A percentile compares a stretch with the other conserved stretches of the same genome.
These are phyloP conservation scores for Trematomus loennbergii DNA, from an alignment of 2,113 vertebrate species.

Conservation along the genomic window DNA sequence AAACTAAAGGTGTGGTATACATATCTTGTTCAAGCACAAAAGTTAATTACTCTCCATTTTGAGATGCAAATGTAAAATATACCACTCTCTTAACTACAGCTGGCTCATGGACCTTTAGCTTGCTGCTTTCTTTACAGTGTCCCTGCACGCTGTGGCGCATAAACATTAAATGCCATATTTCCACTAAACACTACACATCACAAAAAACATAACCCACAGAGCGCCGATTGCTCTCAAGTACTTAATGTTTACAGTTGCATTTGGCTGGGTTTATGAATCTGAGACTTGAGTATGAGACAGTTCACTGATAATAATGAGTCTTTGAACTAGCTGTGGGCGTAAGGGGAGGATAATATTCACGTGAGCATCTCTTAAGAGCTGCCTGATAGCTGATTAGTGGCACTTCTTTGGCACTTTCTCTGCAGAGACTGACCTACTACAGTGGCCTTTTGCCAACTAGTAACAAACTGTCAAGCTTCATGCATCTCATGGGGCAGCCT, in stretches of 20 bases:
- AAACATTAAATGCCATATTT: neutral
- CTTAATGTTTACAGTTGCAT: slow-evolving; percentile 26
- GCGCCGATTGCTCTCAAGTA: slow-evolving; percentile 35
- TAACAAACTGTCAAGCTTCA: slow-evolving; percentile 78
- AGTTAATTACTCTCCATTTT: slow-evolving; percentile 26
- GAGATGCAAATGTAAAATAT: slow-evolving; percentile 38
- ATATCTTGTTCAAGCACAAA: slow-evolving; percentile 3
- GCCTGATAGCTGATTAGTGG: slow-evolving; percentile 57
- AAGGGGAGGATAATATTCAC: slow-evolving; percentile 20
- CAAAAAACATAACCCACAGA: slow-evolving; percentile 1
- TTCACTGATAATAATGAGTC: slow-evolving; percentile 11
- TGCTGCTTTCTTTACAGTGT: neutral
- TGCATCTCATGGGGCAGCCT: slow-evolving; percentile 79
- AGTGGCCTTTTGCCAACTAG: slow-evolving; percentile 80
- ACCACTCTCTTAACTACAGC: slow-evolving; percentile 13
- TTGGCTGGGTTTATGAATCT: slow-evolving; percentile 34
- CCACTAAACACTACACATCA: neutral
- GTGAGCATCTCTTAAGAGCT: slow-evolving; percentile 17
- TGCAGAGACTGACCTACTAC: slow-evolving; percentile 67
- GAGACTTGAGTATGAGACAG: slow-evolving; percentile 4
- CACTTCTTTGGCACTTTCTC: slow-evolving; percentile 60
- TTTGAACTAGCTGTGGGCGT: slow-evolving; percentile 23
- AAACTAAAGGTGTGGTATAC: slow-evolving; percentile 33
- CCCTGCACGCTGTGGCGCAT: neutral
- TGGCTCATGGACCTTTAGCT: slow-evolving; percentile 10